Conservation (phyloP, 2,888 invertebrate genomes). For the Scelioninae gen. 1 region DNA sequence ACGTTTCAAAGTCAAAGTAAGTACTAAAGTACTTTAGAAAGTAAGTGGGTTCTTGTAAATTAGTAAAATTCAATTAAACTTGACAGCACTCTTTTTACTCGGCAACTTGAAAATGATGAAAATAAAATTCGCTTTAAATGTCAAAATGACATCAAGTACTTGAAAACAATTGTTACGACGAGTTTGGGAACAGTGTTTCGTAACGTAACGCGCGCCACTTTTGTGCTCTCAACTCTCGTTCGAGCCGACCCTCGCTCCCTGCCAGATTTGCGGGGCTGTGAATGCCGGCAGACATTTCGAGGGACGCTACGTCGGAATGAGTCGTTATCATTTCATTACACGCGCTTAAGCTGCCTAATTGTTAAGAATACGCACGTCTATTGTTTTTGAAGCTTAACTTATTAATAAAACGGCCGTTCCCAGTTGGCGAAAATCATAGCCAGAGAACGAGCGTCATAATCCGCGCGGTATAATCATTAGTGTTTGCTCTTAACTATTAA, state of each 20-base stretch:
- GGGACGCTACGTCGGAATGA: conserved; percentile 72
- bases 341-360: conserved; percentile 78
- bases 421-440: conserved; percentile 55
- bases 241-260: conserved; percentile 52
- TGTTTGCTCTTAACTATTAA: conserved; percentile 42
- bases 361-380: conserved; percentile 77
- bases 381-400: conserved; percentile 80
- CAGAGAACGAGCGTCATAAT: conserved; percentile 59
- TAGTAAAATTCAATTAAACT: conserved; percentile 36
- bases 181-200: conserved; percentile 17
- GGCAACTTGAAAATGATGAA: conserved; percentile 32
- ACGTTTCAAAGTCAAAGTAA: not conserved
- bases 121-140: conserved; percentile 53
- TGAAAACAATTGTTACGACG: conserved; percentile 60
- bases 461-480: conserved; percentile 56
- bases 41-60: conserved; percentile 33
- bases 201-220: conserved; percentile 7
- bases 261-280: conserved; percentile 57
- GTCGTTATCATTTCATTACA: conserved; percentile 80
- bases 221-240: not conserved
- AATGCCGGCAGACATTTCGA: conserved; percentile 68
- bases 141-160: conserved; percentile 58
- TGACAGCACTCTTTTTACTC: not conserved
- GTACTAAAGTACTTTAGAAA: conserved; percentile 15
- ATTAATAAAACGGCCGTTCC: conserved; percentile 80